These are phyloP conservation scores for Atrichornis clamosus DNA, from an alignment of 2,113 vertebrate species.

Conservation along the genomic window DNA sequence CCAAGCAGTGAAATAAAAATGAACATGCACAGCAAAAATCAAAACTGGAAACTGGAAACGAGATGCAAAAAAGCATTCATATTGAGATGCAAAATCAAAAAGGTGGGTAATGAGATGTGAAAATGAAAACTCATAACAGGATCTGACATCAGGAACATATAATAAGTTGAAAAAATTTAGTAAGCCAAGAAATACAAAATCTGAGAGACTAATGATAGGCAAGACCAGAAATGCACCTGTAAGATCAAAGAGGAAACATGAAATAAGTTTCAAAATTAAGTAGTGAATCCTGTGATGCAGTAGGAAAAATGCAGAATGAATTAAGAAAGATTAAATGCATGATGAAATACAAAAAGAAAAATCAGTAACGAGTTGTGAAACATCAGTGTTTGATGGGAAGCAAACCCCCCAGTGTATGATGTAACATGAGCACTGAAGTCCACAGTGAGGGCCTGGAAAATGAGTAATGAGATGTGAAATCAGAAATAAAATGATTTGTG, in stretches of 20 bases:
- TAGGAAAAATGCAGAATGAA: background rate
- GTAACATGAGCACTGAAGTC: background rate
- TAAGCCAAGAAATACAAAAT: background rate
- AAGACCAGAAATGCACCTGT: background rate
- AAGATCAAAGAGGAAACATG: background rate
- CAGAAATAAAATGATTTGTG: background rate
- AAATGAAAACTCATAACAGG: background rate
- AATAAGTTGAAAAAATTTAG: background rate
- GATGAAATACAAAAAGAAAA: background rate
- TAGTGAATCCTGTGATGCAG: background rate
- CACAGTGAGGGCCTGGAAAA: background rate
- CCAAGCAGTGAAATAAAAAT: slow-evolving; percentile 14
- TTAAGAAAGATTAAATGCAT: background rate
- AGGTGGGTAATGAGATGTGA: background rate
- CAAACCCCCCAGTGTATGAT: background rate
- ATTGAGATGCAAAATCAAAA: background rate
- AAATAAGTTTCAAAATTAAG: background rate
- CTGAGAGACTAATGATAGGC: background rate
- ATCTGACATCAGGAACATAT: background rate
- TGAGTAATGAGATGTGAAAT: slow-evolving; percentile 20
- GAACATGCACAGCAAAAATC: background rate
- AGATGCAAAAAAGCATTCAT: background rate
- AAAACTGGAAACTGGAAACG: background rate
- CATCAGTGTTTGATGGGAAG: background rate
- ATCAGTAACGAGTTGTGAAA: background rate